These are phyloP conservation scores for Zaprionus gabonicus DNA, from an alignment of 1,140 invertebrate species.

Conservation along the genomic window DNA sequence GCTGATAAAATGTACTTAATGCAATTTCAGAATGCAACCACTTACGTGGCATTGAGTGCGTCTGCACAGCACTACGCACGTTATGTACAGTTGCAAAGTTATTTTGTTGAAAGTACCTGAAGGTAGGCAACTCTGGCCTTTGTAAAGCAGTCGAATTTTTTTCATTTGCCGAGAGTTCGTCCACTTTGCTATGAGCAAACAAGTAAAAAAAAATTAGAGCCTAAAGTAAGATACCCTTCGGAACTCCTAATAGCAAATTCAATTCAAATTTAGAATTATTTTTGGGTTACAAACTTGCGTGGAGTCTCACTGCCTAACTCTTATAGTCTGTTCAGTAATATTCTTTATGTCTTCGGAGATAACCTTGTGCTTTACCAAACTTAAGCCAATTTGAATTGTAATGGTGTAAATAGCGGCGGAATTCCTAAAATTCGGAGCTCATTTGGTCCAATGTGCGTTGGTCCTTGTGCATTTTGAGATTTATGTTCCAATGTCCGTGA, in stretches of 20 bases:
- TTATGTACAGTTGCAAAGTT: too few relatives aligned
- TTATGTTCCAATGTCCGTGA: constrained; percentile 79
- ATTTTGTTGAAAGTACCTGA: background rate
- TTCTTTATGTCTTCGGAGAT: too few relatives aligned
- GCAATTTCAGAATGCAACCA: constrained; percentile 80
- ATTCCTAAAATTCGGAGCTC: background rate
- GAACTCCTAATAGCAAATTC: too few relatives aligned
- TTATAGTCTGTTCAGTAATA: too few relatives aligned
- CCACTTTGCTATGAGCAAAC: too few relatives aligned
- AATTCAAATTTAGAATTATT: too few relatives aligned
- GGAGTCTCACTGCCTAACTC: too few relatives aligned
- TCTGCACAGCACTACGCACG: constrained; percentile 17
- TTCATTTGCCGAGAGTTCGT: background rate
- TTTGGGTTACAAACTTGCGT: too few relatives aligned
- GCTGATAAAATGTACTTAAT: constrained; percentile 73
- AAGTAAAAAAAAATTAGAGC: too few relatives aligned
- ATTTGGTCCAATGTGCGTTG: constrained; percentile 10
- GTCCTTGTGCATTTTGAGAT: constrained; percentile 57
- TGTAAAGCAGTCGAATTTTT: background rate
- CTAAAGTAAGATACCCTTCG: too few relatives aligned
- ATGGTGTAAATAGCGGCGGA: background rate
- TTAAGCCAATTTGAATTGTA: too few relatives aligned
- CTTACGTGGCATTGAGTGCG: constrained; percentile 46
- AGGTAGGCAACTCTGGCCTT: background rate
- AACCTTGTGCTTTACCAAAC: too few relatives aligned